These are phyloP conservation scores for Somateria mollissima DNA, from an alignment of 2,797 vertebrate genomes.

Conservation along the genomic window DNA sequence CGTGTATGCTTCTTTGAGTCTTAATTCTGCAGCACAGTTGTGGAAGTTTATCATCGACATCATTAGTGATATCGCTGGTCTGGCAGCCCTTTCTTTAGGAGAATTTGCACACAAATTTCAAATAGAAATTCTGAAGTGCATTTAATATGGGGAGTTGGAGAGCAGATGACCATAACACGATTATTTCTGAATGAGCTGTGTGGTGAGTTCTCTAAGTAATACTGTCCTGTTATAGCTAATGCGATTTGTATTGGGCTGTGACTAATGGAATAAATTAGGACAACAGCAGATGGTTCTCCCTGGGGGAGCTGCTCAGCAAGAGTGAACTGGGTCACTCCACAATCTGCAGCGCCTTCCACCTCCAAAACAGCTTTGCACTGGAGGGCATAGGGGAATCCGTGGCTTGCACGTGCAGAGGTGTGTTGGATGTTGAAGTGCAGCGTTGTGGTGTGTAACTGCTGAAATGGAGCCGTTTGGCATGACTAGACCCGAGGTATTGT, in stretches of 20 bases:
- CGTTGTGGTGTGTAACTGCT: background rate
- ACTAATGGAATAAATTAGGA: conserved; percentile 63
- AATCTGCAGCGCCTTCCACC: background rate
- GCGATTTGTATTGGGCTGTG: conserved; percentile 48
- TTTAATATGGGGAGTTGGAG: background rate
- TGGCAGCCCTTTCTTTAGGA: background rate
- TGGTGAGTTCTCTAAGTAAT: background rate
- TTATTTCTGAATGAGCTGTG: background rate
- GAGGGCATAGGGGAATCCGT: background rate
- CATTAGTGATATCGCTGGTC: accelerated
- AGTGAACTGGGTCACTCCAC: conserved; percentile 39
- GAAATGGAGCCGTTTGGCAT: accelerated
- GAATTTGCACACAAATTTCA: background rate
- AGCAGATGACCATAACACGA: background rate
- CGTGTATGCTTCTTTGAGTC: accelerated
- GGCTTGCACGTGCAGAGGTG: accelerated
- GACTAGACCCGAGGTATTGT: accelerated
- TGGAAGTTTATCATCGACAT: accelerated
- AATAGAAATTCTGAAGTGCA: background rate
- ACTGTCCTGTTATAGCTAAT: background rate
- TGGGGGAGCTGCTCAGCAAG: conserved; percentile 37
- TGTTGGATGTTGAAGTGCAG: accelerated
- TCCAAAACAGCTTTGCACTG: background rate
- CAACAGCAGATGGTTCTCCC: conserved; percentile 58
- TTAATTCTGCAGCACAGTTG: accelerated